Conservation (phyloP, 2,888 invertebrate genomes). For the Chrysina gloriosa region DNA sequence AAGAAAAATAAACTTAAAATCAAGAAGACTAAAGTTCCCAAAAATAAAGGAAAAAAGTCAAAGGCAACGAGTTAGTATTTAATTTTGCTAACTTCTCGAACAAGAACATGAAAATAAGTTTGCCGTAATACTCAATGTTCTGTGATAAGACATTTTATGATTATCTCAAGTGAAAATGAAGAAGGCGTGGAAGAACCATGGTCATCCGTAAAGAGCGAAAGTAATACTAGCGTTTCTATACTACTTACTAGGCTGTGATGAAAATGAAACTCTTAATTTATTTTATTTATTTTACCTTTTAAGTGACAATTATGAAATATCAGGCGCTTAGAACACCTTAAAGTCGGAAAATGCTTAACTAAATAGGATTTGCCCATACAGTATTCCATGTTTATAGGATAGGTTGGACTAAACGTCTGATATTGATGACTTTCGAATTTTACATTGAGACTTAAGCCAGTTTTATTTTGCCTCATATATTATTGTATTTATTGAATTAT, state of each 20-base stretch:
- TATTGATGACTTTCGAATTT: constrained; percentile 1
- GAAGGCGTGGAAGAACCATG: not conserved
- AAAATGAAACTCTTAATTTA: constrained; percentile 21
- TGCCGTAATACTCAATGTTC: constrained; percentile 22
- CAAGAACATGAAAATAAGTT: constrained; percentile 13
- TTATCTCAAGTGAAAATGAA: not conserved
- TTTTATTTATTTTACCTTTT: constrained; percentile 12
- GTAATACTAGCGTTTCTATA: not conserved
- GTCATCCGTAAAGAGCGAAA: not conserved
- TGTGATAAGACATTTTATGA: constrained; percentile 23
- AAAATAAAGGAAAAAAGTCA: constrained; percentile 13
- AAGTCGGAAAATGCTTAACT: too few relatives aligned
- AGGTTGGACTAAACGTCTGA: not conserved
- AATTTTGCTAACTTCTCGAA: not conserved
- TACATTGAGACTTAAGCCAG: constrained; percentile 25
- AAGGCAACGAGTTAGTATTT: constrained; percentile 23
- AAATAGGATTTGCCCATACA: too few relatives aligned
- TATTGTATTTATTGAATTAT: constrained; percentile 29
- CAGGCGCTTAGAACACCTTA: too few relatives aligned
- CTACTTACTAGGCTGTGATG: constrained; percentile 30
- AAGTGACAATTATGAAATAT: too few relatives aligned
- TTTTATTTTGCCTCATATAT: constrained; percentile 8
- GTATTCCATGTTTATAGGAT: too few relatives aligned
- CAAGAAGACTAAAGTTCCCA: not conserved
- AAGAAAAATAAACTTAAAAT: not conserved